These are phyloP conservation scores for Chloropsis hardwickii DNA, from an alignment of 2,113 vertebrate species.

Conservation along the genomic window DNA sequence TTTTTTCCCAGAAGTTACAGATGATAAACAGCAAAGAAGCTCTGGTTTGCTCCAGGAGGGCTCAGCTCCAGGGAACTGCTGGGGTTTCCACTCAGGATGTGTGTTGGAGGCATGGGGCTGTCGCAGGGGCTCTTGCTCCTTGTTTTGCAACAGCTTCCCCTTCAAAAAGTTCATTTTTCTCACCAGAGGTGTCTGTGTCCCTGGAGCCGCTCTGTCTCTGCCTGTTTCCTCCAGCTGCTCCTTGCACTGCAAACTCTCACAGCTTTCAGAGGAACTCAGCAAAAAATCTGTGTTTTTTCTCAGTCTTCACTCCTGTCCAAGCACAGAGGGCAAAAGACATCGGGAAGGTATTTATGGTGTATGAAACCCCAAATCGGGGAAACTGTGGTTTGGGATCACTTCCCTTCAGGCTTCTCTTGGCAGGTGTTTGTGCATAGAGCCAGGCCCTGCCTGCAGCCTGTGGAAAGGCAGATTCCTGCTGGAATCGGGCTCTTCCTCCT, in stretches of 20 bases:
- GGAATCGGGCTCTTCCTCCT: background rate
- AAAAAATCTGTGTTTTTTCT: background rate
- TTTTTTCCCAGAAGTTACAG: background rate
- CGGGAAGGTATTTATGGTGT: background rate
- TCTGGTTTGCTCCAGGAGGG: background rate
- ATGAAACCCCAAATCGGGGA: background rate
- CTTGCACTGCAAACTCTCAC: background rate
- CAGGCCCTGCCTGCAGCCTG: background rate
- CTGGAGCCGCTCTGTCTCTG: background rate
- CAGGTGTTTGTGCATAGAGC: background rate
- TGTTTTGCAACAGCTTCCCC: background rate
- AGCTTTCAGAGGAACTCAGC: background rate
- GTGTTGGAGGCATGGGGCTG: fast-evolving
- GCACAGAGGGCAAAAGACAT: background rate
- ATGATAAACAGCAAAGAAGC: background rate
- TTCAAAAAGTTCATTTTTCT: background rate
- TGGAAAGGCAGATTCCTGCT: background rate
- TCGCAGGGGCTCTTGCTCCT: background rate
- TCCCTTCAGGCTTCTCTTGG: background rate
- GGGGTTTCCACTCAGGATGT: background rate
- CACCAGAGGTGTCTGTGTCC: background rate
- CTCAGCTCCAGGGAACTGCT: background rate
- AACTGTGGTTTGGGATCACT: background rate
- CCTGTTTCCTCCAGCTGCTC: background rate
- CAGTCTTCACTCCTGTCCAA: background rate